Percentiles rank a stretch among this genome's conserved stretches.
Conservation (phyloP, 2,888 invertebrate genomes). For the Tanytarsus gracilentus region DNA sequence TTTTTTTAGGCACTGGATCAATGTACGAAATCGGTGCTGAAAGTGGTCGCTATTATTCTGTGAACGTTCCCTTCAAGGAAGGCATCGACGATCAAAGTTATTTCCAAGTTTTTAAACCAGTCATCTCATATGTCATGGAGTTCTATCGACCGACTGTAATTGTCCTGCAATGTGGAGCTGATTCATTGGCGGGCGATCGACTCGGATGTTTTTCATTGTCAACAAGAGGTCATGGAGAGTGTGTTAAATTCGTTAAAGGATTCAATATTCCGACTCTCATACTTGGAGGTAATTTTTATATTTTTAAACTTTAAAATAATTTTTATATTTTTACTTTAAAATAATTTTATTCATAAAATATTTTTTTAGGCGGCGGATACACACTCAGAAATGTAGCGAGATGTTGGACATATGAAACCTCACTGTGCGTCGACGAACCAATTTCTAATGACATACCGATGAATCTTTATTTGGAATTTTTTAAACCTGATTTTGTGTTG, state of each 20-base stretch:
- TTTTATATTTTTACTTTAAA: constrained; percentile 6
- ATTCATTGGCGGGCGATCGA: constrained; percentile 88
- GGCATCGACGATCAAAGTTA: constrained; percentile 94
- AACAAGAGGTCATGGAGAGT: constrained; percentile 93
- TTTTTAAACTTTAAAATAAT: constrained; percentile 40
- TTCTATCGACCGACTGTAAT: constrained; percentile 94
- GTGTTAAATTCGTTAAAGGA: constrained; percentile 91
- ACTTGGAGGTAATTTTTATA: constrained; percentile 59
- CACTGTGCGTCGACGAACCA: constrained; percentile 81
- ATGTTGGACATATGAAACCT: constrained; percentile 99
- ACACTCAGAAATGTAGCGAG: constrained; percentile 93
- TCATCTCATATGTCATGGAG: constrained; percentile 89
- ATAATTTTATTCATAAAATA: constrained; percentile 1
- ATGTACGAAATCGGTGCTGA: constrained; percentile 98
- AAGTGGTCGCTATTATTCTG: constrained; percentile 90
- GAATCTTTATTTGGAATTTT: constrained; percentile 94
- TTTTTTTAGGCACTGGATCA: constrained; percentile 94
- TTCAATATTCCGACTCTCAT: constrained; percentile 86
- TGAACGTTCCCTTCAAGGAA: constrained; percentile 96
- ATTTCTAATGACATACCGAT: constrained; percentile 93
- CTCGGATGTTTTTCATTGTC: constrained; percentile 95
- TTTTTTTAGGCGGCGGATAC: constrained; percentile 51
- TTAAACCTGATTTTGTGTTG: constrained; percentile 78
- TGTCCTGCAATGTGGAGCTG: constrained; percentile 96
- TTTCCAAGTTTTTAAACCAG: constrained; percentile 86